Evolutionary conservation across 2,888 invertebrate species (phyloP).

Genomic region (Xanthorhoe designata): DNA sequence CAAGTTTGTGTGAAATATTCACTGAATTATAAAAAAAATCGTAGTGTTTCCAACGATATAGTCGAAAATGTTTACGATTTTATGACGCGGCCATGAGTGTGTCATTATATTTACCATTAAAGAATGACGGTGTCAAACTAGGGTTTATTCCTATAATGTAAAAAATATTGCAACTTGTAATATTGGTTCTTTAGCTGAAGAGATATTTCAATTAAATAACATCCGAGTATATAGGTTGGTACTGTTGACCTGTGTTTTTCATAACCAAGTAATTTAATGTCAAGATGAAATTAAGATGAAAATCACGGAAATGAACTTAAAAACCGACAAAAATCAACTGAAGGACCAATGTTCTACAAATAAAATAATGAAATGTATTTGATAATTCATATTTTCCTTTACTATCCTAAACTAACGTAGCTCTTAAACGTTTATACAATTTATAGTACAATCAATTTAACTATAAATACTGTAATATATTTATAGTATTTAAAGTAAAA

Average conservation of each 20-base stretch:
- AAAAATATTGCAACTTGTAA: constrained; percentile 5
- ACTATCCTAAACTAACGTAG: constrained; percentile 17
- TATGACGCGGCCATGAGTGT: constrained; percentile 31
- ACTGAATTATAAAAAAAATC: background rate
- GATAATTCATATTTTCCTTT: constrained; percentile 19
- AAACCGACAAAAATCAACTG: background rate
- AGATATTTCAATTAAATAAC: too few species aligned
- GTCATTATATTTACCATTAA: constrained; percentile 51
- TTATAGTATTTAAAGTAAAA: background rate
- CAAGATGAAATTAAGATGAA: too few species aligned
- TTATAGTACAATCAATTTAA: background rate
- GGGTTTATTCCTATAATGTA: constrained; percentile 48
- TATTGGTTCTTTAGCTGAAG: constrained; percentile 13
- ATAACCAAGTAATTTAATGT: too few species aligned
- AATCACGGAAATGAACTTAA: background rate
- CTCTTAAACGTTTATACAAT: constrained; percentile 18
- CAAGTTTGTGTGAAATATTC: background rate
- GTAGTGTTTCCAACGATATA: constrained; percentile 27
- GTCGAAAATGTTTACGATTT: constrained; percentile 19
- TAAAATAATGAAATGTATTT: constrained; percentile 10
- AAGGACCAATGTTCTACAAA: constrained; percentile 13
- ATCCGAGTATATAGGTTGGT: too few species aligned
- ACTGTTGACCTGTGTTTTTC: too few species aligned
- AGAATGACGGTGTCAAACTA: constrained; percentile 68
- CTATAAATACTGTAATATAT: background rate